These are phyloP conservation scores for Chionodraco myersi DNA, from an alignment of 2,113 vertebrate genomes.

Conservation along the genomic window DNA sequence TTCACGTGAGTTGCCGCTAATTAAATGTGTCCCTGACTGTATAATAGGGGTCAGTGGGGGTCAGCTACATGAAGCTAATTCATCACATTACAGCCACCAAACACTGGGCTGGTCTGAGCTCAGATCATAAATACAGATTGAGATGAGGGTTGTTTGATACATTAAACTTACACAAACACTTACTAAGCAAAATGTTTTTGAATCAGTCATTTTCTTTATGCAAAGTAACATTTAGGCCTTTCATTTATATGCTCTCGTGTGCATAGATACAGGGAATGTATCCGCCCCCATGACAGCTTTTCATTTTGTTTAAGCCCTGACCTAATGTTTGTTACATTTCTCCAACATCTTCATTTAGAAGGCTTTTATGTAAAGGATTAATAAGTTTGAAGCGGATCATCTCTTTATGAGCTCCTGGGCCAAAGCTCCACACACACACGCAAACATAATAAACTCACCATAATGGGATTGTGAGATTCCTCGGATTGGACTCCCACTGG, in stretches of 20 bases:
- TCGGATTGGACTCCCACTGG: slow-evolving; percentile 51
- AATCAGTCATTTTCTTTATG: slow-evolving; percentile 14
- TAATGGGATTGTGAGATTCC: slow-evolving; percentile 70
- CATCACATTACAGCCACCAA: slow-evolving; percentile 59
- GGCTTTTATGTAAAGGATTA: slow-evolving; percentile 63
- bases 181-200: slow-evolving; percentile 33
- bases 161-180: background rate
- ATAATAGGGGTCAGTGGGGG: slow-evolving; percentile 78
- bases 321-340: slow-evolving; percentile 40
- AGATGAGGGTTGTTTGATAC: background rate
- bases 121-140: slow-evolving; percentile 50
- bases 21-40: slow-evolving; percentile 80
- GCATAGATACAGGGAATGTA: slow-evolving; percentile 22
- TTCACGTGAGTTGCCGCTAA: slow-evolving; percentile 81
- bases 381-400: slow-evolving; percentile 60
- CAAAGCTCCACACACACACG: slow-evolving; percentile 3
- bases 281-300: slow-evolving; percentile 8
- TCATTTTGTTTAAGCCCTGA: slow-evolving; percentile 37
- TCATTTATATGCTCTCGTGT: slow-evolving; percentile 12
- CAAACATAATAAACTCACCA: slow-evolving; percentile 49
- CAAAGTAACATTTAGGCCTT: background rate
- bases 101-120: slow-evolving; percentile 29
- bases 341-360: slow-evolving; percentile 53
- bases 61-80: slow-evolving; percentile 73
- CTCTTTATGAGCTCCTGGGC: slow-evolving; percentile 53